Evolutionary conservation across 1,140 invertebrate genomes (phyloP), one percentile per base, ranked within the genome.

Genomic region (Drosophila repletoides): DNA sequence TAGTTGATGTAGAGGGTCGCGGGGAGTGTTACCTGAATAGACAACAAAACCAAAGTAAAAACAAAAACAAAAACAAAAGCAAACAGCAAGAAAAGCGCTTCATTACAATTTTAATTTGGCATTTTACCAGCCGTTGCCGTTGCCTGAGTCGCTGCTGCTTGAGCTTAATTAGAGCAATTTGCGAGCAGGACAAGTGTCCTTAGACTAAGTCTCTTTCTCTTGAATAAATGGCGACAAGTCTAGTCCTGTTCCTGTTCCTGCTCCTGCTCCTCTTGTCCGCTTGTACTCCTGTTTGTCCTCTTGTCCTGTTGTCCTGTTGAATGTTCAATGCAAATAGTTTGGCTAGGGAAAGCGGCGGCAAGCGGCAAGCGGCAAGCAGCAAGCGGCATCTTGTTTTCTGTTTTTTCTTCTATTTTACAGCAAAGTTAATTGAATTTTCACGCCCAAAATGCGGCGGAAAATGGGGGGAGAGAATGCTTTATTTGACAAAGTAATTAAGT

Each of bases 401-500:
- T 26, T 31, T 5, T 56, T 67, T 75, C 41, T 61, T 72, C 59
- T 66, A 72, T 63, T 76, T 76, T 63, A 36, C 26, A 43, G 43
- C 56, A 38, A 70, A 84, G 73, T 74, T 83, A 83, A 83, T 83
- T 83, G 73, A 84, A 83, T 77, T 83, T 76, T 83, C 79, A 83
- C 63, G 51, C 76, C 61, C 15, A 76, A 56, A 60, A 72, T n/a
- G 52, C 72, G 38, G 33, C 46, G 34, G 31, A 41, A 19, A 15
- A 12, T n/a, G 28, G 2, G 9, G 14, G 5, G 12, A 45, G 24
- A 7, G 19, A 72, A 53, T 77, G 72, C 45, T 67, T 84, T 69
- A 80, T 75, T 84, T 86, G 63, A 84, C 75, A 84, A 68, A 71
- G 63, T 84, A 86, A 84, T 84, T 76, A 86, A 80, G 71, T 86